Conservation (phyloP, 2,113 vertebrate genomes). For the Ibidorhyncha struthersii region DNA sequence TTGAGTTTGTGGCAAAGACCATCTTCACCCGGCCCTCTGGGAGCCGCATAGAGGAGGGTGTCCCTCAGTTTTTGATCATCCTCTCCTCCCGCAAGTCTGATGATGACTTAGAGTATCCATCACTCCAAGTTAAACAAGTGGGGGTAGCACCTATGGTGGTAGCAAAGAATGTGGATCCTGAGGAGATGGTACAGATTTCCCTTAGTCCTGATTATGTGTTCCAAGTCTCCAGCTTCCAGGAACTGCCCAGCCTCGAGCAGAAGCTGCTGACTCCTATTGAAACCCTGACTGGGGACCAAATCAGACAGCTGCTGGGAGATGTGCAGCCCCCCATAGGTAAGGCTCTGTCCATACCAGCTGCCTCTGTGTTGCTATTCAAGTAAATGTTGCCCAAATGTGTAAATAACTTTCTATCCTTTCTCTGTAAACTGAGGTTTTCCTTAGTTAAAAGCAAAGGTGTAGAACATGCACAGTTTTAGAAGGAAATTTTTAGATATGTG, state of each 20-base stretch:
- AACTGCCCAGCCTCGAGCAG: conserved; percentile 82
- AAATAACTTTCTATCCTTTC: neutral
- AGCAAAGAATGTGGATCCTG: conserved; percentile 76
- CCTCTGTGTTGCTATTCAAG: neutral
- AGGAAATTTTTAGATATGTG: neutral
- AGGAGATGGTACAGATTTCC: conserved; percentile 85
- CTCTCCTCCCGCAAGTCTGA: conserved; percentile 83
- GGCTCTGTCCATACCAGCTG: neutral
- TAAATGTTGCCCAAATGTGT: neutral
- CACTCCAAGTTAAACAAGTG: conserved; percentile 81
- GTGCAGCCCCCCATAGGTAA: conserved; percentile 31
- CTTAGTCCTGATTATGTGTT: conserved; percentile 83
- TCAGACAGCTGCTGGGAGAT: conserved; percentile 58
- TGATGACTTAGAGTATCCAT: conserved; percentile 83
- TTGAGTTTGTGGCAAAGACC: conserved; percentile 86
- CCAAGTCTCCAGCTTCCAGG: conserved; percentile 82
- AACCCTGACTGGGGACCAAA: conserved; percentile 75
- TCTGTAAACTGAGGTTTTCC: neutral
- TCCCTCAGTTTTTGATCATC: conserved; percentile 92
- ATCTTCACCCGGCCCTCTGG: conserved; percentile 90
- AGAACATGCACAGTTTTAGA: neutral
- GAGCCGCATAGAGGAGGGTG: conserved; percentile 90
- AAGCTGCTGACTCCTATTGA: conserved; percentile 81
- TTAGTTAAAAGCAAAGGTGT: neutral
- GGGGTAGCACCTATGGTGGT: conserved; percentile 85